Evolutionary conservation across 2,113 vertebrate genomes (phyloP).

Genomic region (Zapornia atra): DNA sequence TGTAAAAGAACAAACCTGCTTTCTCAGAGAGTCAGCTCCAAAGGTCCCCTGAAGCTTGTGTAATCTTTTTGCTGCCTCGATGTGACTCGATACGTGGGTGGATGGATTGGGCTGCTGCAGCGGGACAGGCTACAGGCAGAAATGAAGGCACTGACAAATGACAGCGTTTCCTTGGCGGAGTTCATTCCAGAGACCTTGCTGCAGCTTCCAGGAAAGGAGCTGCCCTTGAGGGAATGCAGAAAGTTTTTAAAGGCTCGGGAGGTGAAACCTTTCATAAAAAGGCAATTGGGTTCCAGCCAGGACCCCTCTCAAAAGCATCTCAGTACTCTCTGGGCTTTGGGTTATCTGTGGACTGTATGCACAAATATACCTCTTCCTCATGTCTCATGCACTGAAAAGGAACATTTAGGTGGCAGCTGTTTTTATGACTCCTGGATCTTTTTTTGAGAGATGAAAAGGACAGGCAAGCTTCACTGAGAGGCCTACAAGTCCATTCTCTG

Average conservation of each 20-base stretch:
- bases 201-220: not conserved
- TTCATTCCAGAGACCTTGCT: not conserved
- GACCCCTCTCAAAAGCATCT: not conserved
- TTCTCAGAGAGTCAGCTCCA: not conserved
- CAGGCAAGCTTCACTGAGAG: not conserved
- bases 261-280: constrained; percentile 4
- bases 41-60: not conserved
- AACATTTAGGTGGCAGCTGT: not conserved
- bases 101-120: constrained; percentile 39
- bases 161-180: not conserved
- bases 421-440: not conserved
- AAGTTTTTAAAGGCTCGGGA: not conserved
- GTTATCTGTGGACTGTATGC: not conserved
- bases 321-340: not conserved
- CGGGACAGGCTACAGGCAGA: not conserved
- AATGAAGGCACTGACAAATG: constrained; percentile 34
- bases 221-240: not conserved
- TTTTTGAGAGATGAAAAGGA: not conserved
- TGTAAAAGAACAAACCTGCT: not conserved
- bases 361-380: not conserved
- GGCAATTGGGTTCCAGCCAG: not conserved
- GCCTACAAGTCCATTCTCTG: not conserved
- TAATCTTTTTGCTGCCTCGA: not conserved
- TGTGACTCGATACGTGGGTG: constrained; percentile 8
- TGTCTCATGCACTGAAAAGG: not conserved